These are phyloP conservation scores for Echiichthys vipera DNA, from an alignment of 2,797 vertebrate genomes.

Conservation along the genomic window DNA sequence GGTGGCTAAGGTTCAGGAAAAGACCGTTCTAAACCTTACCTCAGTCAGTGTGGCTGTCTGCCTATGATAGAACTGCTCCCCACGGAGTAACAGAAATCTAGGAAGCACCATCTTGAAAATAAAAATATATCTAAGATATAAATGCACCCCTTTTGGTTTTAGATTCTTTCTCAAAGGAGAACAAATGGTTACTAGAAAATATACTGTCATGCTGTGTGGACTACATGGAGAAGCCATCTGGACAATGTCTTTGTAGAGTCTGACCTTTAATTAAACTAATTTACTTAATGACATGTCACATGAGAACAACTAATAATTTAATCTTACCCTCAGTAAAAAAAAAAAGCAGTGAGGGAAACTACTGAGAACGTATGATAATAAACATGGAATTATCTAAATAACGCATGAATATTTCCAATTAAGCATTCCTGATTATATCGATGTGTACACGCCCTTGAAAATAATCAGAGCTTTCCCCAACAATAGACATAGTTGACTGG, in stretches of 20 bases:
- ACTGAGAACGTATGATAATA: slow-evolving; percentile 40
- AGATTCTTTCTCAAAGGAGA: background rate
- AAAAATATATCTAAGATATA: background rate
- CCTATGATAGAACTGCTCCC: background rate
- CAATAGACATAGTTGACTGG: slow-evolving; percentile 33
- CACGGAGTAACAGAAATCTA: background rate
- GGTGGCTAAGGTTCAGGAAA: background rate
- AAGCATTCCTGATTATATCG: slow-evolving; percentile 58
- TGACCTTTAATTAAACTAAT: slow-evolving; percentile 45
- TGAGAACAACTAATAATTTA: slow-evolving; percentile 32
- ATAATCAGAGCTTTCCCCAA: slow-evolving; percentile 46
- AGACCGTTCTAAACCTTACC: background rate
- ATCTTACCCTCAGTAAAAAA: slow-evolving; percentile 27
- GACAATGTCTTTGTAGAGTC: slow-evolving; percentile 14
- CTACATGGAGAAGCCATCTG: background rate
- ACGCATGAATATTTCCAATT: slow-evolving; percentile 65
- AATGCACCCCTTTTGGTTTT: background rate
- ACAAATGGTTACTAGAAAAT: background rate
- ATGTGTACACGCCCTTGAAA: slow-evolving; percentile 59
- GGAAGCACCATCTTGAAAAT: background rate
- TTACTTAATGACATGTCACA: slow-evolving; percentile 43
- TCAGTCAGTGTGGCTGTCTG: background rate
- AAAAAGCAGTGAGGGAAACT: slow-evolving; percentile 15
- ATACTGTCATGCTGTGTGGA: slow-evolving; percentile 1
- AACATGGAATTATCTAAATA: slow-evolving; percentile 54